A percentile compares a stretch with the other conserved stretches of the same genome.
Evolutionary conservation across 2,113 vertebrate genomes (phyloP).

Genomic region (Elgaria multicarinata): DNA sequence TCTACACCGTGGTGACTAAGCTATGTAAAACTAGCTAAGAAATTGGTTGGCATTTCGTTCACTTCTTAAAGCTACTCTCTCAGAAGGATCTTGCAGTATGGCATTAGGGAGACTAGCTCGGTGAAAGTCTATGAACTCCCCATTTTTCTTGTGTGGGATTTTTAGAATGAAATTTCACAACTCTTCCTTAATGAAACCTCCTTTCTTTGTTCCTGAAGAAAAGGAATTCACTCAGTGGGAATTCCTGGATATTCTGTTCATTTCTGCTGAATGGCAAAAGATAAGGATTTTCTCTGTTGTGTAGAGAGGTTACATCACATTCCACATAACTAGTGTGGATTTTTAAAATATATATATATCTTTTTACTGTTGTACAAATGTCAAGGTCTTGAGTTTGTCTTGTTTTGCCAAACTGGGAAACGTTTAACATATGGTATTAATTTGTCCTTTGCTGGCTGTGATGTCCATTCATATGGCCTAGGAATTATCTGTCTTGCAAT

Average conservation of each 20-base stretch:
- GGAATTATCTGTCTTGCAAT: slow-evolving; percentile 17
- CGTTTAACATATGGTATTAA: not conserved
- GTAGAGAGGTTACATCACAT: not conserved
- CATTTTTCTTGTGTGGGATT: not conserved
- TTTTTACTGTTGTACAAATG: not conserved
- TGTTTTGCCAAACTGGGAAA: not conserved
- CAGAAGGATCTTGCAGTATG: too few species aligned
- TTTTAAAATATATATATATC: not conserved
- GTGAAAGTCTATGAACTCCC: not conserved
- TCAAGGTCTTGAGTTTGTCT: not conserved
- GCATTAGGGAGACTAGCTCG: not conserved
- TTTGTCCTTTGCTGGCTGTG: slow-evolving; percentile 19
- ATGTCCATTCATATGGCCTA: not conserved
- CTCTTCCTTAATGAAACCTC: not conserved
- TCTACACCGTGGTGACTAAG: not conserved
- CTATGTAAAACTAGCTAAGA: not conserved
- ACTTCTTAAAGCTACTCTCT: not conserved
- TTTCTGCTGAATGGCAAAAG: not conserved
- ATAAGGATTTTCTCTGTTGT: not conserved
- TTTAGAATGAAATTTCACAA: slow-evolving; percentile 9
- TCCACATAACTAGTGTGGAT: not conserved
- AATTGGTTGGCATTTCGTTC: not conserved
- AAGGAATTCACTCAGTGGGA: not conserved
- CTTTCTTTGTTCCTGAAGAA: not conserved
- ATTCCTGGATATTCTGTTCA: not conserved